A percentile compares a stretch with the other conserved stretches of the same genome.
phyloP scores from a whole-genome alignment of 2,113 vertebrate species.

The Prunella himalayana region DNA sequence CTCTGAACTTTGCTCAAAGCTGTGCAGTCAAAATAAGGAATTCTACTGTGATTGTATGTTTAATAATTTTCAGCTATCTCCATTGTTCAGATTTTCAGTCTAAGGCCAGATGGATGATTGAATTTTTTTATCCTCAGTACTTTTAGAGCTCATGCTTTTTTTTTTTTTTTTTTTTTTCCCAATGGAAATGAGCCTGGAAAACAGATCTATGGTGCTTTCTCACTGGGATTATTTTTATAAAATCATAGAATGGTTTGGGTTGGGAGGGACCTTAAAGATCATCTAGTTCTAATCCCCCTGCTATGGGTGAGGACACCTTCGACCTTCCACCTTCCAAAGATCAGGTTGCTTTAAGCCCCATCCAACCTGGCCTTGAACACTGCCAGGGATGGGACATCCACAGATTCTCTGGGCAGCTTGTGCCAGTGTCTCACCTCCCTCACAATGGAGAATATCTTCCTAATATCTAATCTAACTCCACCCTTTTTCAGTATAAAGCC shows the following conservation, averaged over 20 bases:
- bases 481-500: background rate
- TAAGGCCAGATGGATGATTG: background rate
- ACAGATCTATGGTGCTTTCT: background rate
- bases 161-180: too few relatives aligned
- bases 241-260: background rate
- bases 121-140: background rate
- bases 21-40: background rate
- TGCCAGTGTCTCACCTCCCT: background rate
- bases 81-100: background rate
- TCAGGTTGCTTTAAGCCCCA: background rate
- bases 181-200: background rate
- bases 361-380: background rate
- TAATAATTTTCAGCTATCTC: background rate
- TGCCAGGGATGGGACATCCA: background rate
- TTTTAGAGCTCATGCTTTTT: background rate
- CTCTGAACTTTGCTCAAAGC: background rate
- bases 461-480: background rate
- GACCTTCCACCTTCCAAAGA: too few relatives aligned
- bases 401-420: background rate
- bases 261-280: background rate
- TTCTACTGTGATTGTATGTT: background rate
- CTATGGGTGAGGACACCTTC: background rate
- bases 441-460: background rate
- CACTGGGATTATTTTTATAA: background rate
- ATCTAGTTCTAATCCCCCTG: background rate